Conservation (phyloP, 2,113 vertebrate genomes). For the Cebidichthys violaceus region DNA sequence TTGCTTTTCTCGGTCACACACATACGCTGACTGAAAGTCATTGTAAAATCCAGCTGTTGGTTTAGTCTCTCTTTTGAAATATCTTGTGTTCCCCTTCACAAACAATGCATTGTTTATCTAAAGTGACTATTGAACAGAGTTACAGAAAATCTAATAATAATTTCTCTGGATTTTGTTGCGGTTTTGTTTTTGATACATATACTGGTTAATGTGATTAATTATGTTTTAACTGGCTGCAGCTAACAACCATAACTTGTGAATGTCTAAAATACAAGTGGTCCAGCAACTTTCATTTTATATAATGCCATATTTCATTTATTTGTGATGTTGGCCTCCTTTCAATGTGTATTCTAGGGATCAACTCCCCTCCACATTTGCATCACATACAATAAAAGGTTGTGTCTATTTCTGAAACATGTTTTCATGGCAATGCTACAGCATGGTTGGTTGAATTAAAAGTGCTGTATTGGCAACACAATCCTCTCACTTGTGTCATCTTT, state of each 20-base stretch:
- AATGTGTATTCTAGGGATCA: neutral
- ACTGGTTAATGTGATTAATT: neutral
- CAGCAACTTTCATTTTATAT: neutral
- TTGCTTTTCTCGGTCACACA: neutral
- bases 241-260: neutral
- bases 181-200: neutral
- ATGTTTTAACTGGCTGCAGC: neutral
- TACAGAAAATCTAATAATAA: neutral
- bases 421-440: neutral
- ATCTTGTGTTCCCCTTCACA: no score
- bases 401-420: conserved; percentile 8
- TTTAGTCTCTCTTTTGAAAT: conserved; percentile 3
- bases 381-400: neutral
- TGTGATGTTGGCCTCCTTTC: conserved; percentile 2
- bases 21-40: neutral
- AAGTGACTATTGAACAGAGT: neutral
- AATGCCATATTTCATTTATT: conserved; percentile 3
- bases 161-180: neutral
- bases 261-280: conserved; percentile 15
- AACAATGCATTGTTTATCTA: neutral
- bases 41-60: neutral
- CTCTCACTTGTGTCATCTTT: neutral
- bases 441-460: conserved; percentile 37
- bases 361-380: neutral
- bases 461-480: conserved; percentile 18